phyloP scores from a whole-genome alignment of 2,113 vertebrate species.

The Sylvia atricapilla region DNA sequence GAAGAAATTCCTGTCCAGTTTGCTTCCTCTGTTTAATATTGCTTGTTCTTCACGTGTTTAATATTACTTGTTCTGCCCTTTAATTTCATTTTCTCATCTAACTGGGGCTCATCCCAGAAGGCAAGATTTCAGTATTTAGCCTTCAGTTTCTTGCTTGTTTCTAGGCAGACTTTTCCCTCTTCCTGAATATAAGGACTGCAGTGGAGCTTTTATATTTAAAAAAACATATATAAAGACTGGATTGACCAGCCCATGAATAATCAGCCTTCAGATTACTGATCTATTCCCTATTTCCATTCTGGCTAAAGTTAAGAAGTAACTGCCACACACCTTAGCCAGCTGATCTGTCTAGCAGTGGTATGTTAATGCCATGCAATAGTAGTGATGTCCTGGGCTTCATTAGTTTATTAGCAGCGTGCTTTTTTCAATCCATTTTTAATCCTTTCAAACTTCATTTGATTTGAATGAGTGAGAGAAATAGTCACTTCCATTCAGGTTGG shows the following conservation, averaged over 20 bases:
- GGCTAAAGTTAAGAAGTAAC: background rate
- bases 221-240: background rate
- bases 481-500: background rate
- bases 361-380: background rate
- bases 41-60: background rate
- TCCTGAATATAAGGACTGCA: background rate
- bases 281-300: background rate
- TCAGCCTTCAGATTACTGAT: background rate
- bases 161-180: background rate
- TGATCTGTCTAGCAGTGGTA: background rate
- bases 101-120: background rate
- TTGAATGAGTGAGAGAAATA: background rate
- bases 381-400: background rate
- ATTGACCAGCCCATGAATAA: background rate
- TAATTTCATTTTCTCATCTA: background rate
- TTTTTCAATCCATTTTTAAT: background rate
- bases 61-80: background rate
- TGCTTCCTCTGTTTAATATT: background rate
- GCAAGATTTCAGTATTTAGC: background rate
- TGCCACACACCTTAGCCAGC: background rate
- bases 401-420: background rate
- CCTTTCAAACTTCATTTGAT: background rate
- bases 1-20: background rate
- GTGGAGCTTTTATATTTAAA: background rate
- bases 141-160: background rate